These are phyloP conservation scores for Pseudomyrmex gracilis DNA, from an alignment of 1,140 invertebrate genomes.

Conservation along the genomic window DNA sequence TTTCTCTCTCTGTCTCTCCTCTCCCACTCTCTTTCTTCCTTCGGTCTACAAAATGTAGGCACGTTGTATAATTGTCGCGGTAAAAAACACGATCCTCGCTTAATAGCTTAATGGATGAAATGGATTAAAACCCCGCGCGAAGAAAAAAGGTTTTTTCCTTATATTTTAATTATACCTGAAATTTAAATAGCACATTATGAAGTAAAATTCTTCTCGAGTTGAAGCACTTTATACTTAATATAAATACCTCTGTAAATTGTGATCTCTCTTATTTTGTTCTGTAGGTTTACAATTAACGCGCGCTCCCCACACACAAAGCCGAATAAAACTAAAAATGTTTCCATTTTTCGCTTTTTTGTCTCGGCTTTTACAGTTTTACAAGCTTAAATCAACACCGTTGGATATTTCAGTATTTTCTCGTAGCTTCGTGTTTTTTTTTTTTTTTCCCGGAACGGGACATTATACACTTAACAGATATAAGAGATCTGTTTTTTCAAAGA, in stretches of 20 bases:
- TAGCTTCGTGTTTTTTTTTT: no score
- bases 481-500: background rate
- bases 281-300: no score
- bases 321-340: no score
- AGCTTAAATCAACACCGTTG: no score
- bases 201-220: background rate
- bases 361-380: no score
- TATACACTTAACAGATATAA: no score
- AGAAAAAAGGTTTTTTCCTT: background rate
- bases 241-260: background rate
- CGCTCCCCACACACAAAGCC: no score
- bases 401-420: no score
- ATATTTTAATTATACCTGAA: background rate
- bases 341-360: no score
- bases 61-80: background rate
- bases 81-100: background rate
- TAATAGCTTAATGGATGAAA: background rate
- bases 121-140: background rate
- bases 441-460: no score
- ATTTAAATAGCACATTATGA: background rate
- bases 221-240: background rate
- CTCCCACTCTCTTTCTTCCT: no score
- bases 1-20: no score
- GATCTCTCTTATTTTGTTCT: background rate
- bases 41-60: background rate